These are phyloP conservation scores for Eupithecia pulchellata DNA, from an alignment of 2,888 invertebrate genomes.

Conservation along the genomic window DNA sequence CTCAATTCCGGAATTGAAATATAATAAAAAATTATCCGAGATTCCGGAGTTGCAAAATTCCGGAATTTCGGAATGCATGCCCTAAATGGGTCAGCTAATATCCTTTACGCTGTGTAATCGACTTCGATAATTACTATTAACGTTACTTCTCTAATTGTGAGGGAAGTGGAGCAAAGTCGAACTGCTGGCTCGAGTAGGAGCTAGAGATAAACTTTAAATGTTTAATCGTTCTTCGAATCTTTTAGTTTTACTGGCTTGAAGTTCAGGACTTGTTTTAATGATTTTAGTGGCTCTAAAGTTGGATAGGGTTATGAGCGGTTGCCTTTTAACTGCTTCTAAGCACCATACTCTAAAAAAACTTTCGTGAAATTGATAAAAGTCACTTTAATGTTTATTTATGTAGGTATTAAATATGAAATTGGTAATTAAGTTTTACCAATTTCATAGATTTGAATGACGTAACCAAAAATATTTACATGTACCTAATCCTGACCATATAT, in stretches of 20 bases:
- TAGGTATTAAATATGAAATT: too few species aligned
- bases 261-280: conserved; percentile 18
- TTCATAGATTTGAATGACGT: neutral
- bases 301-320: neutral
- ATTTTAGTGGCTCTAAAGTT: conserved; percentile 13
- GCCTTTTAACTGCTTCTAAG: neutral
- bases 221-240: conserved; percentile 20
- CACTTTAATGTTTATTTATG: too few species aligned
- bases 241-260: conserved; percentile 13
- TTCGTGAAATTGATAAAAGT: neutral
- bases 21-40: too few species aligned
- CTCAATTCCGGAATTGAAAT: too few species aligned
- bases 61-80: too few species aligned
- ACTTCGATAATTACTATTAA: conserved; percentile 46
- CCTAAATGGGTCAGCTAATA: too few species aligned
- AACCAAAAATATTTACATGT: neutral
- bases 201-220: conserved; percentile 31
- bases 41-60: too few species aligned
- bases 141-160: conserved; percentile 45
- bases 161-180: conserved; percentile 41
- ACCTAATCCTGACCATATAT: neutral
- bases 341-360: neutral
- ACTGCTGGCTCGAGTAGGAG: conserved; percentile 11
- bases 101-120: conserved; percentile 28
- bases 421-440: neutral